These are phyloP conservation scores for Luperina nickerlii DNA, from an alignment of 2,888 invertebrate genomes.

Conservation along the genomic window DNA sequence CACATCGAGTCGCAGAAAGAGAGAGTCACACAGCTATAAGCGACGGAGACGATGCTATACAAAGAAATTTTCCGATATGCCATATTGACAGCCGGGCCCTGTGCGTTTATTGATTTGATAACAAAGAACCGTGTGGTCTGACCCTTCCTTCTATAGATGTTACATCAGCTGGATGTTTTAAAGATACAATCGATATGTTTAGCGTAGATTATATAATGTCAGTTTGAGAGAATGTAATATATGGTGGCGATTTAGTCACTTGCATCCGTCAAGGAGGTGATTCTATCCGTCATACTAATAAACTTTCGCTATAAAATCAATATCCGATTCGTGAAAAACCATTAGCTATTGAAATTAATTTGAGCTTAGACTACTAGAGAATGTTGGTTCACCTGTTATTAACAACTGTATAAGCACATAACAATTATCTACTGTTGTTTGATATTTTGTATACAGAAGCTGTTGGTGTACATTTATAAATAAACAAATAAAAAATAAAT, in stretches of 20 bases:
- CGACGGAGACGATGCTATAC: no score
- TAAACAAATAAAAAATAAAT: not conserved
- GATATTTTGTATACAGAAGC: no score
- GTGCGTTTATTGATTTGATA: not conserved
- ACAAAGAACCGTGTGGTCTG: constrained; percentile 14
- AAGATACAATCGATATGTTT: not conserved
- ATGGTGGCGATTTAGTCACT: not conserved
- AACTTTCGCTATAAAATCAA: not conserved
- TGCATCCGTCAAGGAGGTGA: not conserved
- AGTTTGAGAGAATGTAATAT: not conserved
- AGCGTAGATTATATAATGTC: not conserved
- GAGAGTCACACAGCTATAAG: not conserved
- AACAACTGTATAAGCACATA: no score
- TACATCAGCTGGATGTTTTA: not conserved
- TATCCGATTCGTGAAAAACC: not conserved
- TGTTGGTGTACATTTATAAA: no score
- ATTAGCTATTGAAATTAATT: not conserved
- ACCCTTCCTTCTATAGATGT: not conserved
- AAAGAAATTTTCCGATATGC: not conserved
- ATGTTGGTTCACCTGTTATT: no score
- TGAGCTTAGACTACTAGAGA: not conserved
- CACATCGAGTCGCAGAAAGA: not conserved
- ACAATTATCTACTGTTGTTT: no score
- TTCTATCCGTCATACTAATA: not conserved
- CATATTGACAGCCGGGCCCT: not conserved